Evolutionary conservation across 2,113 vertebrate genomes (phyloP).

Genomic region (Chloropsis hardwickii): DNA sequence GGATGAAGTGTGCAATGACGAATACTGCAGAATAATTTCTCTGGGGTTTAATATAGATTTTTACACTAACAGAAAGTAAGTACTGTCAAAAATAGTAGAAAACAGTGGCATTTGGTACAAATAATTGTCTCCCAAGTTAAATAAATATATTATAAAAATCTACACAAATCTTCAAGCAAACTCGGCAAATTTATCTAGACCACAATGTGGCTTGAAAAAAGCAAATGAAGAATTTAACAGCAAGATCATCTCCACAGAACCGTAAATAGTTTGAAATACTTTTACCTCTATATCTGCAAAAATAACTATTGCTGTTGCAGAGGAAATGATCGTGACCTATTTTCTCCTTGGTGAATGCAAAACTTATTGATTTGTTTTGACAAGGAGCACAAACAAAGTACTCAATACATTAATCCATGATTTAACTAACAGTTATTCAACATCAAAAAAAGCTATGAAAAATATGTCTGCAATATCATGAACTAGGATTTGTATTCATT

Average conservation of each 20-base stretch:
- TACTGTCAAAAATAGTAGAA: background rate
- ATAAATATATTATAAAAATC: background rate
- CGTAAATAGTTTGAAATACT: background rate
- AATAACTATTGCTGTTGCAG: background rate
- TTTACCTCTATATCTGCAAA: background rate
- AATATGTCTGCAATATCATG: background rate
- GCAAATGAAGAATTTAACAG: slow-evolving; percentile 16
- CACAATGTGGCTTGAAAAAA: background rate
- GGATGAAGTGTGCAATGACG: background rate
- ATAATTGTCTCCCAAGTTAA: slow-evolving; percentile 2
- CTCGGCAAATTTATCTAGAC: background rate
- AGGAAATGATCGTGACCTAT: background rate
- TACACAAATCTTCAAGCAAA: slow-evolving; percentile 5
- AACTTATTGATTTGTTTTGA: slow-evolving; percentile 48
- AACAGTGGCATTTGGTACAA: background rate
- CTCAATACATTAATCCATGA: background rate
- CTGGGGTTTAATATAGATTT: background rate
- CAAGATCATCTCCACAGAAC: background rate
- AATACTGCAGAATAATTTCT: background rate
- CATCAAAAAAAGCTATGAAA: background rate
- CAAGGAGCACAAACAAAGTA: slow-evolving; percentile 15
- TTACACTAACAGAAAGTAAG: background rate
- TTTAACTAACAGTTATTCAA: slow-evolving; percentile 36
- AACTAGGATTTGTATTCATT: background rate
- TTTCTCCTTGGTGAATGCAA: slow-evolving; percentile 29